These are phyloP conservation scores for Ectemnius lituratus DNA, from an alignment of 2,888 invertebrate species.

Conservation along the genomic window DNA sequence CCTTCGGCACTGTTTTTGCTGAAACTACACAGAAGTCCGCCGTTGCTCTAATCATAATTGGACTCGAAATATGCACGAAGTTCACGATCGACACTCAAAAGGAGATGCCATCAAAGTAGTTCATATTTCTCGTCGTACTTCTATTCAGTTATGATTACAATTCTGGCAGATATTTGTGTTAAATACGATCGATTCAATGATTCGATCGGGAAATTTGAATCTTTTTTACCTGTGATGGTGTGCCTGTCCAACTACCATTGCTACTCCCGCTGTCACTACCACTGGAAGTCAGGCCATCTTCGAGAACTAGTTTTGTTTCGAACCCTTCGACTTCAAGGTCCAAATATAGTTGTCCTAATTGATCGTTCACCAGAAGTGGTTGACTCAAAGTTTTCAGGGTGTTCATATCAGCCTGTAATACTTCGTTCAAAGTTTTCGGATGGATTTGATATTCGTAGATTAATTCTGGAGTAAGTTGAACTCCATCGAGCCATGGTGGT, in stretches of 20 bases:
- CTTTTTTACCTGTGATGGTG: conserved; percentile 65
- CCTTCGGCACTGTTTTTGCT: conserved; percentile 77
- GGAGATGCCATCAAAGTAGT: conserved; percentile 8
- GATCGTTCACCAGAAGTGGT: conserved; percentile 86
- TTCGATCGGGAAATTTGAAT: too few species aligned
- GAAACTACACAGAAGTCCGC: conserved; percentile 47
- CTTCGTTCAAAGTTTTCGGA: conserved; percentile 81
- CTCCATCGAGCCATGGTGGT: conserved; percentile 85
- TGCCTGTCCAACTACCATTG: conserved; percentile 69
- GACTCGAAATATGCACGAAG: background rate
- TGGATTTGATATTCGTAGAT: conserved; percentile 85
- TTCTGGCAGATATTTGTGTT: too few species aligned
- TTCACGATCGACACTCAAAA: conserved; percentile 8
- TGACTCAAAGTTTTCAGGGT: conserved; percentile 80
- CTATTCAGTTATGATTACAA: too few species aligned
- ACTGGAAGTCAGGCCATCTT: conserved; percentile 82
- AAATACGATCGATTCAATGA: too few species aligned
- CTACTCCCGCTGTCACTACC: conserved; percentile 77
- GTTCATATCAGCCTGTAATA: conserved; percentile 82
- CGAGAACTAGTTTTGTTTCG: conserved; percentile 80
- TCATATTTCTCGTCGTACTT: background rate
- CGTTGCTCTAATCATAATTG: conserved; percentile 11
- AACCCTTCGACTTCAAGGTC: conserved; percentile 85
- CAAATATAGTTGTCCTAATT: conserved; percentile 84
- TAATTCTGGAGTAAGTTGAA: conserved; percentile 83